These are phyloP conservation scores for Leptinotarsa texana DNA, from an alignment of 1,140 invertebrate genomes.

Conservation along the genomic window DNA sequence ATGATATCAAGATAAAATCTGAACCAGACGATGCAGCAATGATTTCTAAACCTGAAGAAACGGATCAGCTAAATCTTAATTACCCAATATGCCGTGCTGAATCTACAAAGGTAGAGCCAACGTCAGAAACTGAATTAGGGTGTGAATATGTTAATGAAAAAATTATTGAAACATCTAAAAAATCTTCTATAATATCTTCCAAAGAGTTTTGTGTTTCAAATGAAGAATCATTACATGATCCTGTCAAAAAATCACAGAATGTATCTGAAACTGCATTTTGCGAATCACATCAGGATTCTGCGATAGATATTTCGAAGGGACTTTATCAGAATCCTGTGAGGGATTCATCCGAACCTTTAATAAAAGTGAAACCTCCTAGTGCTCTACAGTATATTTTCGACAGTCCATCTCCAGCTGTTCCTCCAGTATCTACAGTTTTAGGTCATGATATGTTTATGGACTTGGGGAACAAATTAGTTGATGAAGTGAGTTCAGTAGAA, in stretches of 20 bases:
- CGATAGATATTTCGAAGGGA: conserved; percentile 1
- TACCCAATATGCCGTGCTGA: not conserved
- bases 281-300: not conserved
- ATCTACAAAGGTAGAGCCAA: not conserved
- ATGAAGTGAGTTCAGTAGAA: conserved; percentile 34
- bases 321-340: not conserved
- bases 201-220: not conserved
- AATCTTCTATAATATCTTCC: not conserved
- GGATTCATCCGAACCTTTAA: conserved; percentile 24
- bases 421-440: not conserved
- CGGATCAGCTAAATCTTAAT: not conserved
- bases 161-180: not conserved
- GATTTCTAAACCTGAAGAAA: not conserved
- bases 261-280: not conserved
- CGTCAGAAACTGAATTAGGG: not conserved
- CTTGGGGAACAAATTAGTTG: conserved; percentile 1
- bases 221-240: not conserved
- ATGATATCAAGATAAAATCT: conserved; percentile 7
- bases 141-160: not conserved
- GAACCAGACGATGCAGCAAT: not conserved
- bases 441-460: conserved; percentile 23
- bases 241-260: not conserved
- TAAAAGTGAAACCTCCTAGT: conserved; percentile 31
- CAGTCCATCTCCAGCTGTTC: not conserved
- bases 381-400: conserved; percentile 24